Evolutionary conservation across 1,140 invertebrate species (phyloP).

Genomic region (Andricus grossulariae): DNA sequence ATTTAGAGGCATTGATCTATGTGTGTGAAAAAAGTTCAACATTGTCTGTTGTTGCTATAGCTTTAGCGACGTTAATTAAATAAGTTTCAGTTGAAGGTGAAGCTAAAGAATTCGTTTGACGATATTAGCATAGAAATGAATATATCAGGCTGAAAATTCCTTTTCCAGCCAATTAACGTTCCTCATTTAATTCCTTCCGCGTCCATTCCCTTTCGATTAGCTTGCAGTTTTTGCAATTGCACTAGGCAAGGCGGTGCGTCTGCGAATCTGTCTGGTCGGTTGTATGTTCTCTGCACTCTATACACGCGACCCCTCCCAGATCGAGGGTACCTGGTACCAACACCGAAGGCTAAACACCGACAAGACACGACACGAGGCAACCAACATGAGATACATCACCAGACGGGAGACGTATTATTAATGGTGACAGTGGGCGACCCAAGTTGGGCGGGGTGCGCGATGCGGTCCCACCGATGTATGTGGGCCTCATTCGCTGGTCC

Average conservation of each 20-base stretch:
- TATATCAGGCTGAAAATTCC: conserved; percentile 11
- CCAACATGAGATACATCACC: conserved; percentile 56
- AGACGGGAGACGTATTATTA: conserved; percentile 69
- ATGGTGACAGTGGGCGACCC: conserved; percentile 72
- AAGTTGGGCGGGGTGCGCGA: conserved; percentile 65
- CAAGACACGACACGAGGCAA: conserved; percentile 50
- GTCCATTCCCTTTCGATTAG: conserved; percentile 23
- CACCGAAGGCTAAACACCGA: conserved; percentile 60
- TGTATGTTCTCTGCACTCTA: too few species aligned
- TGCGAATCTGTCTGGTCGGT: conserved; percentile 36
- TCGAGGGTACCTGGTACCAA: conserved; percentile 47
- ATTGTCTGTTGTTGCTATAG: too few species aligned
- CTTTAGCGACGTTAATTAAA: too few species aligned
- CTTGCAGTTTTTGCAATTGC: background rate
- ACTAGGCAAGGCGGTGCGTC: conserved; percentile 31
- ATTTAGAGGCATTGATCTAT: too few species aligned
- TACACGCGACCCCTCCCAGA: conserved; percentile 50
- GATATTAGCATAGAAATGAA: conserved; percentile 11
- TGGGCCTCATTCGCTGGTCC: conserved; percentile 32
- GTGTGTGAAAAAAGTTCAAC: too few species aligned
- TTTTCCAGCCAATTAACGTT: background rate
- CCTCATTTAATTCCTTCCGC: conserved; percentile 22
- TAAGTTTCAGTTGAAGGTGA: too few species aligned
- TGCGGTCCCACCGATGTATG: conserved; percentile 46
- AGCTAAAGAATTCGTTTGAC: too few species aligned